Percentiles rank a stretch among this genome's conserved stretches.
Evolutionary conservation across 2,888 invertebrate species (phyloP).

Genomic region (Tinea semifulvella): DNA sequence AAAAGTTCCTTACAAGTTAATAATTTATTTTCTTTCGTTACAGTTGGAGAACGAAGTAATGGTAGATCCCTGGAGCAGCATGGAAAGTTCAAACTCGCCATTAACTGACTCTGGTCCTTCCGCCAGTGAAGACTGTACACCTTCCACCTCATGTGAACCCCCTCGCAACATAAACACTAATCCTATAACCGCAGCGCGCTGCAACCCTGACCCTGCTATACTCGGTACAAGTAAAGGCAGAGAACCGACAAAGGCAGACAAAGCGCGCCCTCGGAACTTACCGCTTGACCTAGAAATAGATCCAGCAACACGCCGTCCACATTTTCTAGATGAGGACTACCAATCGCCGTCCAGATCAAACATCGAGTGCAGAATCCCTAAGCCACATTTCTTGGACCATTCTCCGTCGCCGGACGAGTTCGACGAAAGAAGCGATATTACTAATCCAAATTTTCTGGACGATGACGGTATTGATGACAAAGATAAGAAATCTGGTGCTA

Average conservation of each 20-base stretch:
- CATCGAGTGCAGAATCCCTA: slow-evolving; percentile 59
- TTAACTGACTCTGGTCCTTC: slow-evolving; percentile 61
- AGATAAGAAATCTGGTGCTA: slow-evolving; percentile 49
- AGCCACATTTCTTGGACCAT: slow-evolving; percentile 62
- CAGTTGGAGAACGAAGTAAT: slow-evolving; percentile 68
- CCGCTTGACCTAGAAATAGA: slow-evolving; percentile 47
- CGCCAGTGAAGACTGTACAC: slow-evolving; percentile 60
- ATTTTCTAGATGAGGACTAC: slow-evolving; percentile 71
- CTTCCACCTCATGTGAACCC: slow-evolving; percentile 53
- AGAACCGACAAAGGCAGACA: slow-evolving; percentile 39
- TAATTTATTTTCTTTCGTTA: slow-evolving; percentile 37
- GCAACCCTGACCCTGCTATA: slow-evolving; percentile 29
- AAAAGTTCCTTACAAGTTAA: too few species aligned
- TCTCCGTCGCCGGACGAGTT: slow-evolving; percentile 62
- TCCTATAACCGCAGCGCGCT: slow-evolving; percentile 40
- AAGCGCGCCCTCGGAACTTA: slow-evolving; percentile 51
- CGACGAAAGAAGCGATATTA: slow-evolving; percentile 58
- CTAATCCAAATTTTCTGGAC: slow-evolving; percentile 57
- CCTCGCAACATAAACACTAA: slow-evolving; percentile 36
- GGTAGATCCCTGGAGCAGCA: slow-evolving; percentile 65
- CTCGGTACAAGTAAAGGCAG: slow-evolving; percentile 24
- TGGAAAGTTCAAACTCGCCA: slow-evolving; percentile 64
- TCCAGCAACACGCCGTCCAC: slow-evolving; percentile 58
- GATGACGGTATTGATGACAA: slow-evolving; percentile 49
- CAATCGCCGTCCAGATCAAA: slow-evolving; percentile 63